A percentile compares a stretch with the other conserved stretches of the same genome.
These are phyloP conservation scores for Atopsyche davidsoni DNA, from an alignment of 1,140 invertebrate genomes.

Conservation along the genomic window DNA sequence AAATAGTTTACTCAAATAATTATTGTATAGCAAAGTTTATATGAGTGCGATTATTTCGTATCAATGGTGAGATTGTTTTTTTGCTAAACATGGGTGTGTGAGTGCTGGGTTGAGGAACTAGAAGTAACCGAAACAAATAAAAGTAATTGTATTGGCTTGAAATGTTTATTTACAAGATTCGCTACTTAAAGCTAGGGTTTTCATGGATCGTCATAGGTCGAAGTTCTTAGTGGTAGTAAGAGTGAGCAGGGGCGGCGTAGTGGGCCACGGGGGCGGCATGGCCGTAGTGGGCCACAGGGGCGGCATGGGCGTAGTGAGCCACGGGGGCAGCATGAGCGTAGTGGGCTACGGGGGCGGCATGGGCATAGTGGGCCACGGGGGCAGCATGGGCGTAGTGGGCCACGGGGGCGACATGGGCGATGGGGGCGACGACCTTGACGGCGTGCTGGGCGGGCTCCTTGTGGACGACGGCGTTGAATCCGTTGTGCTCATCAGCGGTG, in stretches of 20 bases:
- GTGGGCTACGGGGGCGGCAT: conserved; percentile 31
- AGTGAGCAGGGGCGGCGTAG: conserved; percentile 25
- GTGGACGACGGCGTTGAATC: conserved; percentile 62
- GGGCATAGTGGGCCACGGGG: conserved; percentile 32
- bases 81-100: no score
- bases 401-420: conserved; percentile 30
- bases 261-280: conserved; percentile 37
- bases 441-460: conserved; percentile 48
- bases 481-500: conserved; percentile 63
- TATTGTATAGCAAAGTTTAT: no score
- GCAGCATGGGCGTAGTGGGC: conserved; percentile 31
- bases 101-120: conserved; percentile 4
- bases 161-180: conserved; percentile 17
- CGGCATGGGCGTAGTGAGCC: conserved; percentile 33
- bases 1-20: no score
- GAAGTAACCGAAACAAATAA: conserved; percentile 6
- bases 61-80: no score
- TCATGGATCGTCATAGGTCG: neutral
- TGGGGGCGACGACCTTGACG: conserved; percentile 38
- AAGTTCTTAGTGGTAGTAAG: conserved; percentile 10
- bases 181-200: conserved; percentile 2
- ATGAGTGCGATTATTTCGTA: no score
- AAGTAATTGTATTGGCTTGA: conserved; percentile 8
- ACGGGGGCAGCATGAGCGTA: conserved; percentile 6
- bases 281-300: conserved; percentile 44